Base-by-base conservation (phyloP, 2,888 invertebrate genomes). In the Seira sanloemensis region DNA sequence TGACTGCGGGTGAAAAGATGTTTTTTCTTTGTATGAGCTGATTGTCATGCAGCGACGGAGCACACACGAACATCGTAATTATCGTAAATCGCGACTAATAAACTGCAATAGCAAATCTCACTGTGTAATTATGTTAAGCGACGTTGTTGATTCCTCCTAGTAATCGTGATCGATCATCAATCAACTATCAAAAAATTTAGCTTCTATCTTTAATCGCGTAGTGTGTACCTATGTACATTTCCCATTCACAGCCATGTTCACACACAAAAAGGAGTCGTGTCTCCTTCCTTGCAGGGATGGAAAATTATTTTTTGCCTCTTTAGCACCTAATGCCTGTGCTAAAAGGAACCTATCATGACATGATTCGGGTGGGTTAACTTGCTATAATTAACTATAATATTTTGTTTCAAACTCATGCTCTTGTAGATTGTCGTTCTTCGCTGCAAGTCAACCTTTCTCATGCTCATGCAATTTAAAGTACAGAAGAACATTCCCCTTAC, bases 121-220 rank as follows among this genome's bases (percentile, higher is more conserved):
- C 50, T 18, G n/a, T 50, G 50, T 50, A 50, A 50, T 50, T 50
- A 50, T 50, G 50, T 50, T 50, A 50, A 50, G 50, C 50, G 50
- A 50, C 50, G 50, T 18, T 12, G 50, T 50, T 50, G 50, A 50
- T 50, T 50, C 50, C 50, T 50, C 50, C 16, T 50, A 18, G 50
- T 50, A 12, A 50, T 50, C 50, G 50, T 50, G 50, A 50, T 50
- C 50, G 50, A 50, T 50, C 50, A 50, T 50, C 50, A 50, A 50
- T 50, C 50, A 50, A 50, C 50, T 2, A 50, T 50, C n/a, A n/a
- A 50, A 50, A 50, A 50, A 50, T 50, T n/a, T 50, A 50, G 50
- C 16, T 50, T 50, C 16, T 50, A 12, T 7, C 50, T 50, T 50
- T 18, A n/a, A n/a, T 37, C 12, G 37, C 37, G 37, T 37, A n/a